Percentiles rank a stretch among this genome's conserved stretches.
Conservation (phyloP, 2,888 invertebrate species). For the Harpalus rubripes region DNA sequence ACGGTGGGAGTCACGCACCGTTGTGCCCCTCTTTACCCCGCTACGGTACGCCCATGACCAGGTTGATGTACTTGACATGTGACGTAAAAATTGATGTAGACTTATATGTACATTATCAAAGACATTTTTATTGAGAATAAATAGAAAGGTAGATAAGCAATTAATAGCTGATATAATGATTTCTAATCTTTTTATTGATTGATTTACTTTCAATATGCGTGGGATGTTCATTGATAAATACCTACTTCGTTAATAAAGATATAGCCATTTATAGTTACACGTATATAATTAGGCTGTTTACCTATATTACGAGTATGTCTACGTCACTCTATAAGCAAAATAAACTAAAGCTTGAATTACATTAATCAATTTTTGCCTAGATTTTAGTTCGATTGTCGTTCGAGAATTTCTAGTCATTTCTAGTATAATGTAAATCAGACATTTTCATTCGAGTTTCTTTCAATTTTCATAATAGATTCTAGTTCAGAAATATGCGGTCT, state of each 20-base stretch:
- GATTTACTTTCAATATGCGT: background rate
- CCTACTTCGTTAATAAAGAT: background rate
- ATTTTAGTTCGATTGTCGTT: no score
- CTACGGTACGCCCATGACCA: background rate
- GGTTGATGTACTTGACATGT: conserved; percentile 31
- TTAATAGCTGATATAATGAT: background rate
- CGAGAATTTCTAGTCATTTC: no score
- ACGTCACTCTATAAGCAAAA: no score
- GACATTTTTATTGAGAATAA: conserved; percentile 7
- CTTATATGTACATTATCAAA: conserved; percentile 20
- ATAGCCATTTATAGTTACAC: background rate
- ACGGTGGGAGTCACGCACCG: conserved; percentile 30
- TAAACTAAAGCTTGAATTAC: no score
- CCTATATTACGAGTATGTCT: background rate
- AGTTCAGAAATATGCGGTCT: no score
- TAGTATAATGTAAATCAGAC: no score
- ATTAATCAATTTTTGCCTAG: no score
- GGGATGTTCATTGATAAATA: conserved; percentile 1
- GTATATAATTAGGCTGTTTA: background rate
- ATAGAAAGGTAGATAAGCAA: background rate
- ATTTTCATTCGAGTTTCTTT: no score
- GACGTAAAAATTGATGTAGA: conserved; percentile 5
- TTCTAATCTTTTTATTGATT: background rate
- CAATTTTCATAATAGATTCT: no score
- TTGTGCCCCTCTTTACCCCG: background rate